A percentile compares a stretch with the other conserved stretches of the same genome.
phyloP scores from a whole-genome alignment of 2,888 invertebrate genomes.

The Pammene fasciana region DNA sequence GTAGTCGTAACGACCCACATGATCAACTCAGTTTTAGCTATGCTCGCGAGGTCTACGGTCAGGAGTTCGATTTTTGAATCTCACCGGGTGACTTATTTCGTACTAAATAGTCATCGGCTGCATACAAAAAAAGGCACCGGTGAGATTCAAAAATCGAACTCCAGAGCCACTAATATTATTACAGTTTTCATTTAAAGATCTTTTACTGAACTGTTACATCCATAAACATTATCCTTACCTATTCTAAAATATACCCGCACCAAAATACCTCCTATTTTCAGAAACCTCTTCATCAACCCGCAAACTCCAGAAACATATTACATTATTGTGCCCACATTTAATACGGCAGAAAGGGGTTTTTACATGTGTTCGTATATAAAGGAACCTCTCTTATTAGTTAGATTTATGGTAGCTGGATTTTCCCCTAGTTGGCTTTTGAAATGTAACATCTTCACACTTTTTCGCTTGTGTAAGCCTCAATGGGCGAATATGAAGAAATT shows the following conservation, averaged over 20 bases:
- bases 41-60: too few species aligned
- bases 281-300: constrained; percentile 17
- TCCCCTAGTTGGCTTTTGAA: constrained; percentile 55
- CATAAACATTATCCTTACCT: too few species aligned
- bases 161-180: too few species aligned
- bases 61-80: too few species aligned
- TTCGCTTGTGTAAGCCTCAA: constrained; percentile 54
- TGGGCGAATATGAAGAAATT: constrained; percentile 46
- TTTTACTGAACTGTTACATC: too few species aligned
- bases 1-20: too few species aligned
- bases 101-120: too few species aligned
- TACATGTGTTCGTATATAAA: constrained; percentile 33
- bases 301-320: constrained; percentile 34
- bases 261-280: background rate
- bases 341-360: constrained; percentile 36
- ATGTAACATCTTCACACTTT: constrained; percentile 60
- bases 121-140: too few species aligned
- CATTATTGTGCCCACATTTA: constrained; percentile 34
- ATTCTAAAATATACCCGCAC: background rate
- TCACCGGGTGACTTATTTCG: too few species aligned
- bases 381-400: constrained; percentile 46
- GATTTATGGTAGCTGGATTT: constrained; percentile 59
- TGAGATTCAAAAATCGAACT: too few species aligned
- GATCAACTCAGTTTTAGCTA: too few species aligned
- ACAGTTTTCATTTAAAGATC: too few species aligned